Evolutionary conservation across 1,140 invertebrate species (phyloP), one percentile per base, ranked within the genome.

Genomic region (Pseudachorutes palmiensis): DNA sequence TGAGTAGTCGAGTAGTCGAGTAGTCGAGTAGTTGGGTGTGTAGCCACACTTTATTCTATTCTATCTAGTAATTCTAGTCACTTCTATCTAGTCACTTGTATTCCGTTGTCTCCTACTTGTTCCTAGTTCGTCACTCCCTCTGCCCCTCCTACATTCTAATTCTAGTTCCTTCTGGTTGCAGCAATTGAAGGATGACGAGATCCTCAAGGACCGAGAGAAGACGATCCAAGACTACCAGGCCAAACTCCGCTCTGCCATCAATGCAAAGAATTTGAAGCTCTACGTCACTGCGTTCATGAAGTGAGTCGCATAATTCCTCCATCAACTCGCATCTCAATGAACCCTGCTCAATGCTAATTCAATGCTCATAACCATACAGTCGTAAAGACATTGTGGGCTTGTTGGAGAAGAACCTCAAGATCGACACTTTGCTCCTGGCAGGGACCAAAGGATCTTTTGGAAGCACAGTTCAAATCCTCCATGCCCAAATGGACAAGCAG

Each of bases 241-340:
- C 57, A 83, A 88, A 41, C 82, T 94, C 63, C 85, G 87, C 71
- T 79, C 78, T n/a, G 86, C 87, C 64, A 85, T 94, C 64, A 94
- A 94, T 79, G 84, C 88, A 31, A 86, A 87, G 75, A 94, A 94
- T 79, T 82, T 94, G 64, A 87, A 88, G 74, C 84, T 84, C 75
- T 93, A 90, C 76, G 89, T 91, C 19, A 84, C 88, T 74, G 84
- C 88, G 30, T 92, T 91, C 78, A 85, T 92, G 77, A 89, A 87
- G 88, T 89, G 79, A 82, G 83, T 81, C 61, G 33, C 30, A 41
- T 69, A 19, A 41, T 41, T 19, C 36, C 5, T 41, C 19, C n/a
- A n/a, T n/a, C n/a, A n/a, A n/a, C n/a, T n/a, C n/a, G n/a, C n/a
- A n/a, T n/a, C n/a, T n/a, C n/a, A n/a, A n/a, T n/a, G n/a, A n/a